Conservation (phyloP, 2,888 invertebrate genomes). For the Drosophila kokeensis region DNA sequence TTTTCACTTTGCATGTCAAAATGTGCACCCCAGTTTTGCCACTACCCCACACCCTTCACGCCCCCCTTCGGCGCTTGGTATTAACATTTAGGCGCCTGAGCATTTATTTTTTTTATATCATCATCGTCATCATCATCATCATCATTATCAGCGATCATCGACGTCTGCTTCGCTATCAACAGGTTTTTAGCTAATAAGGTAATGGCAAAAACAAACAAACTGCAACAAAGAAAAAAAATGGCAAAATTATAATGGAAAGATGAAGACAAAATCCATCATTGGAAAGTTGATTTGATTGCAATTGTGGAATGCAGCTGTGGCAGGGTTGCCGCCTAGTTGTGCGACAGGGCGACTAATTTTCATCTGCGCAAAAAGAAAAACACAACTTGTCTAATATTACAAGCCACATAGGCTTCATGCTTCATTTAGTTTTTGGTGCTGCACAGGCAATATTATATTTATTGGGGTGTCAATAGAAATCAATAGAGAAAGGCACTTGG, state of each 20-base stretch:
- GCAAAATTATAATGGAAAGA: constrained; percentile 63
- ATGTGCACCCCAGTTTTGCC: constrained; percentile 7
- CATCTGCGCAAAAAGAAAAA: constrained; percentile 4
- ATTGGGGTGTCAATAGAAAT: constrained; percentile 31
- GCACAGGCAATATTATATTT: constrained; percentile 36
- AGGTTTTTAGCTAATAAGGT: constrained; percentile 74
- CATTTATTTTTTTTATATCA: constrained; percentile 46
- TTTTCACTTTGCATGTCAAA: constrained; percentile 68
- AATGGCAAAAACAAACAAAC: constrained; percentile 44
- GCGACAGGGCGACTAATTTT: constrained; percentile 71
- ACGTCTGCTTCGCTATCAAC: constrained; percentile 38
- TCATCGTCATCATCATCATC: constrained; percentile 29
- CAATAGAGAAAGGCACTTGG: constrained; percentile 45
- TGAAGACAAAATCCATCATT: constrained; percentile 76
- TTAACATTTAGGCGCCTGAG: constrained; percentile 51
- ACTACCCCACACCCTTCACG: not conserved
- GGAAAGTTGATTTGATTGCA: constrained; percentile 81
- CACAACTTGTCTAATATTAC: constrained; percentile 49
- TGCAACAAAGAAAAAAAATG: constrained; percentile 34
- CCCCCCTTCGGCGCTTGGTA: not conserved
- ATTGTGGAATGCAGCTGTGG: constrained; percentile 70
- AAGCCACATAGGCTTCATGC: constrained; percentile 51
- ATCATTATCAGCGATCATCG: constrained; percentile 16
- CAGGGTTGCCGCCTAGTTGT: constrained; percentile 71
- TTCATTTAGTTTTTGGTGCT: constrained; percentile 54